phyloP scores from a whole-genome alignment of 2,888 invertebrate genomes.

The Branchipolynoe longqiensis region DNA sequence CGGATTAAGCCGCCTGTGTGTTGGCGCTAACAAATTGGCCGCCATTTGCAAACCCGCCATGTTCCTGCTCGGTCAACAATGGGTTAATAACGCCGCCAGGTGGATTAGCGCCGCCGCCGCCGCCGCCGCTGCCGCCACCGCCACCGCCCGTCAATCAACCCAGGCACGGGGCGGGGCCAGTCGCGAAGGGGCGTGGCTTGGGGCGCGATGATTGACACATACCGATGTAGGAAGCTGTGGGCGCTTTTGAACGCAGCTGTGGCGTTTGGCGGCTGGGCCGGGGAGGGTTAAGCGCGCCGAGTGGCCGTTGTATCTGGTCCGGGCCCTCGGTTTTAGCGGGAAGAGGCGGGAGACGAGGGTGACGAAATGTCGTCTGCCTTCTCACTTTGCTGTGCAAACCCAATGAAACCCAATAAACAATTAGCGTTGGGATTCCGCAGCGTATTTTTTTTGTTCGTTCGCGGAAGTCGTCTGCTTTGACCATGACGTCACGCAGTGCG shows the following conservation, averaged over 20 bases:
- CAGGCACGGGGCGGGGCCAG: conserved; percentile 14
- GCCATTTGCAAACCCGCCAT: not conserved
- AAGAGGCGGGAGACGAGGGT: not conserved
- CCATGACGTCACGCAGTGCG: too few species aligned
- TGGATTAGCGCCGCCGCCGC: too few species aligned
- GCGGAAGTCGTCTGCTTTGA: too few species aligned
- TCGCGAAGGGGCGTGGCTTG: not conserved
- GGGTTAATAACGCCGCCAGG: conserved; percentile 53
- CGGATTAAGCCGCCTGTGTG: conserved; percentile 30
- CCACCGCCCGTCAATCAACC: conserved; percentile 15
- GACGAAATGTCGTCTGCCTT: conserved; percentile 21
- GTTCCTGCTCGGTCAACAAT: conserved; percentile 37
- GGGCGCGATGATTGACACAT: conserved; percentile 8
- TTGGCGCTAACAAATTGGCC: conserved; percentile 45
- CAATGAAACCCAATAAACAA: conserved; percentile 39
- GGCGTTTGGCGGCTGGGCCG: not conserved
- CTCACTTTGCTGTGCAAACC: not conserved
- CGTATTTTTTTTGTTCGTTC: too few species aligned
- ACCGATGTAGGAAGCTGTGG: conserved; percentile 1
- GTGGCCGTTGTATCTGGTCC: conserved; percentile 13
- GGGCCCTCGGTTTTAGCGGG: too few species aligned
- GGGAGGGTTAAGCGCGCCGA: conserved; percentile 9
- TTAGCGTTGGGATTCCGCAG: too few species aligned
- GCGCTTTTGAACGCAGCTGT: conserved; percentile 2
- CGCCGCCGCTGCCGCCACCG: not conserved